A percentile compares a stretch with the other conserved stretches of the same genome.
phyloP scores from a whole-genome alignment of 2,888 invertebrate genomes.

The Tholera decimalis region DNA sequence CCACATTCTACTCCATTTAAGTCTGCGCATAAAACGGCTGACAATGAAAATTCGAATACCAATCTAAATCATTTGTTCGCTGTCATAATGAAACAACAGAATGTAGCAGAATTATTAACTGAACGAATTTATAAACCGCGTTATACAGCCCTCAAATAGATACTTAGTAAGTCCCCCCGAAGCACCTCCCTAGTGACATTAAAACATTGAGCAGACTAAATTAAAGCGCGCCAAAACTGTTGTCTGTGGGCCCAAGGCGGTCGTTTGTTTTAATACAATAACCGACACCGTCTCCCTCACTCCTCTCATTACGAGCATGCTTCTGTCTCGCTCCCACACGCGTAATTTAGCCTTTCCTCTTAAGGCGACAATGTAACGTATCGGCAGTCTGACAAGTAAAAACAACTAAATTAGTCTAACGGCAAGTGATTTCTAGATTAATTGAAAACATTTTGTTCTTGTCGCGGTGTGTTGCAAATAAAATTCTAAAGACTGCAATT shows the following conservation, averaged over 20 bases:
- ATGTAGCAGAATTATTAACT: slow-evolving; percentile 82
- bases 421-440: slow-evolving; percentile 69
- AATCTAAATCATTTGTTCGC: slow-evolving; percentile 50
- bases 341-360: slow-evolving; percentile 84
- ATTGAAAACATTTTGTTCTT: slow-evolving; percentile 66
- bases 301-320: slow-evolving; percentile 75
- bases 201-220: slow-evolving; percentile 90
- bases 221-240: slow-evolving; percentile 91
- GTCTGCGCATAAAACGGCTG: slow-evolving; percentile 16
- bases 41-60: slow-evolving; percentile 49
- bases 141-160: slow-evolving; percentile 89
- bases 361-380: slow-evolving; percentile 84
- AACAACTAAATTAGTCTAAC: slow-evolving; percentile 66
- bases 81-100: slow-evolving; percentile 65
- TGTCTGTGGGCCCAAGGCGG: slow-evolving; percentile 89
- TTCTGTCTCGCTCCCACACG: slow-evolving; percentile 74
- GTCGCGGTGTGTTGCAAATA: slow-evolving; percentile 52
- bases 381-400: slow-evolving; percentile 72
- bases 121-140: slow-evolving; percentile 87
- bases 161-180: slow-evolving; percentile 82
- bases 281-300: slow-evolving; percentile 84
- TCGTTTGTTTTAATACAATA: slow-evolving; percentile 91
- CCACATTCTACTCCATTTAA: neutral
- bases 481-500: slow-evolving; percentile 51
- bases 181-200: slow-evolving; percentile 82